phyloP scores from a whole-genome alignment of 2,797 vertebrate species.

The Aulostomus chinensis region DNA sequence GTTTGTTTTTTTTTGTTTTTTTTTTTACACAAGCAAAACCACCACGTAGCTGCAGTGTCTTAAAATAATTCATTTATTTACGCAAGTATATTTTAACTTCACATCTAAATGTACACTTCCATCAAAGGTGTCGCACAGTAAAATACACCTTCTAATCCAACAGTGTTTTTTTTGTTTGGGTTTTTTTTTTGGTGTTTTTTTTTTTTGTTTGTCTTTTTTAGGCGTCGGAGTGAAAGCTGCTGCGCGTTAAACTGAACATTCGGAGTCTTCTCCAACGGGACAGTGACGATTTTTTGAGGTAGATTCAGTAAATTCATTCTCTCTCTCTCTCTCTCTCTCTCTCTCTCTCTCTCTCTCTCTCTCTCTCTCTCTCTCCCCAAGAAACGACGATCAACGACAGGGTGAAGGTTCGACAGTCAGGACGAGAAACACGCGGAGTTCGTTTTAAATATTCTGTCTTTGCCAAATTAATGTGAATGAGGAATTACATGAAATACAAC shows the following conservation, averaged over 20 bases:
- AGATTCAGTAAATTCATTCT: constrained; percentile 56
- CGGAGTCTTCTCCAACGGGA: constrained; percentile 26
- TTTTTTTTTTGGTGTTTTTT: too few relatives aligned
- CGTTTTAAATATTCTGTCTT: background rate
- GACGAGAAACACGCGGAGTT: too few relatives aligned
- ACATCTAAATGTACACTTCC: constrained; percentile 60
- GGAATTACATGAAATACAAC: too few relatives aligned
- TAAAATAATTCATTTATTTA: constrained; percentile 73
- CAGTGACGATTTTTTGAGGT: constrained; percentile 71
- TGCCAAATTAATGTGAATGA: background rate
- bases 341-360: too few relatives aligned
- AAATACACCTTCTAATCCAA: constrained; percentile 5
- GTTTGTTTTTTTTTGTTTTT: too few relatives aligned
- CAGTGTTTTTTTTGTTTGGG: too few relatives aligned
- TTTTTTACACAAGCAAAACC: background rate
- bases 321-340: too few relatives aligned
- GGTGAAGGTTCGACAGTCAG: background rate
- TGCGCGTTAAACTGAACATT: constrained; percentile 26
- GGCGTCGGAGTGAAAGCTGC: constrained; percentile 24
- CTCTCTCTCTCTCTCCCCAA: too few relatives aligned
- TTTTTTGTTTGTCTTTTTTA: background rate
- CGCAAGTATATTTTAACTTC: constrained; percentile 55
- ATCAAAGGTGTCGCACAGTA: constrained; percentile 31
- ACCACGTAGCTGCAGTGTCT: constrained; percentile 17
- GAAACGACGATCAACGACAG: constrained; percentile 29